A percentile compares a stretch with the other conserved stretches of the same genome.
phyloP scores from a whole-genome alignment of 2,113 vertebrate genomes.

The Cinclus cinclus region DNA sequence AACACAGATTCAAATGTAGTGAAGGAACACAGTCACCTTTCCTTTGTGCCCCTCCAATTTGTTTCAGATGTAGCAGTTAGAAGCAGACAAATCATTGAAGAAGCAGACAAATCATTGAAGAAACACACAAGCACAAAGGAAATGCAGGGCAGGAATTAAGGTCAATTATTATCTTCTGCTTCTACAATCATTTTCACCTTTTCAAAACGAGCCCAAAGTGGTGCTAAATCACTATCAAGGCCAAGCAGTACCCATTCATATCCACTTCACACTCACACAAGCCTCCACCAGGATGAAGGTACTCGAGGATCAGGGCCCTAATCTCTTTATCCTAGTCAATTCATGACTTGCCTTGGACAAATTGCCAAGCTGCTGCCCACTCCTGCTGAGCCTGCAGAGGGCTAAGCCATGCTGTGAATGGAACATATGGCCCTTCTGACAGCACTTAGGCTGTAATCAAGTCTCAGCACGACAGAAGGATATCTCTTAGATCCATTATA shows the following conservation, averaged over 20 bases:
- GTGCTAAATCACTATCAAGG: not conserved
- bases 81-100: not conserved
- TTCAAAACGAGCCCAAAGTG: not conserved
- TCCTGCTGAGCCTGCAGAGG: not conserved
- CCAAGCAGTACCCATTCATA: not conserved
- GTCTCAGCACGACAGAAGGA: conserved; percentile 18
- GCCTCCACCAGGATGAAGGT: not conserved
- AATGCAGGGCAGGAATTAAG: not conserved
- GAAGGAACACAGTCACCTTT: not conserved
- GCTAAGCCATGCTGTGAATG: conserved; percentile 17
- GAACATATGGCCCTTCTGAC: conserved; percentile 35
- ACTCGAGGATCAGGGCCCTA: not conserved
- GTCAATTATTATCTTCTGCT: conserved; percentile 5
- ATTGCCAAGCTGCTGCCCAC: not conserved
- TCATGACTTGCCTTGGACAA: conserved; percentile 29
- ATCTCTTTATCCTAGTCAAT: conserved; percentile 53
- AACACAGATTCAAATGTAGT: not conserved
- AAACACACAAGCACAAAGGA: not conserved
- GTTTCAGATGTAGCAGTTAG: not conserved
- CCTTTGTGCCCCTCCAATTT: not conserved
- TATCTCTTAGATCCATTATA: conserved; percentile 34
- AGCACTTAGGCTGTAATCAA: conserved; percentile 50
- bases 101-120: not conserved
- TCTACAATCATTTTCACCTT: conserved; percentile 9
- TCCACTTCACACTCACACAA: not conserved